These are phyloP conservation scores for Zeuzera pyrina DNA, from an alignment of 2,888 invertebrate genomes.

Conservation along the genomic window DNA sequence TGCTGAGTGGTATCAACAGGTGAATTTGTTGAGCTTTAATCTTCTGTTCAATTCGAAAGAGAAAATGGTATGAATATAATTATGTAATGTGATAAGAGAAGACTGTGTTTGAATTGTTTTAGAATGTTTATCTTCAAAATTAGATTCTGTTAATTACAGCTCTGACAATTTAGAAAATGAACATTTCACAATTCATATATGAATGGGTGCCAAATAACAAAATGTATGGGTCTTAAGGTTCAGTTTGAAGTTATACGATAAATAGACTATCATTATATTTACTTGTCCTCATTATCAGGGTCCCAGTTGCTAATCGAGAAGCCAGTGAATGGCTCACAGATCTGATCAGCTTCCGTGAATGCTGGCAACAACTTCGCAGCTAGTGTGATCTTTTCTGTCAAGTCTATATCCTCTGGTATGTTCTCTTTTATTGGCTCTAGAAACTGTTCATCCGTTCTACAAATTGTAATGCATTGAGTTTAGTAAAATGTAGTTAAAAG, in stretches of 20 bases:
- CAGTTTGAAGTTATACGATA: constrained; percentile 1
- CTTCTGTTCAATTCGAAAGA: no score
- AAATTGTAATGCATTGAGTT: neutral
- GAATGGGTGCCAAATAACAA: neutral
- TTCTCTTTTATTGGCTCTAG: constrained; percentile 52
- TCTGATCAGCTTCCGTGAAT: constrained; percentile 41
- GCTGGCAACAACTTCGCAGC: constrained; percentile 35
- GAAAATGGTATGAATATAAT: no score
- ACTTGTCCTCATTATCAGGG: constrained; percentile 61
- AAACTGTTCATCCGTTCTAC: constrained; percentile 49
- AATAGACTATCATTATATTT: constrained; percentile 19
- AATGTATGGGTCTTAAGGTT: neutral
- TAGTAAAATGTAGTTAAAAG: neutral
- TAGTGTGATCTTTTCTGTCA: constrained; percentile 33
- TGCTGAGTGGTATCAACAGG: no score
- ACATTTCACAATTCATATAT: no score
- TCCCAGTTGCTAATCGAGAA: constrained; percentile 77
- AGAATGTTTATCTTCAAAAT: no score
- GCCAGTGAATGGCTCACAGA: constrained; percentile 75
- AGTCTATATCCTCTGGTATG: constrained; percentile 36
- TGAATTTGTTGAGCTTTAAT: no score
- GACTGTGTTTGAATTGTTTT: no score
- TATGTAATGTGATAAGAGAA: no score
- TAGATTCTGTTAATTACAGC: no score
- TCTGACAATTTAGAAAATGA: no score